Base-by-base conservation (phyloP, 35 echinoderm and acorn worm genomes). In the Hemicentrotus pulcherrimus region DNA sequence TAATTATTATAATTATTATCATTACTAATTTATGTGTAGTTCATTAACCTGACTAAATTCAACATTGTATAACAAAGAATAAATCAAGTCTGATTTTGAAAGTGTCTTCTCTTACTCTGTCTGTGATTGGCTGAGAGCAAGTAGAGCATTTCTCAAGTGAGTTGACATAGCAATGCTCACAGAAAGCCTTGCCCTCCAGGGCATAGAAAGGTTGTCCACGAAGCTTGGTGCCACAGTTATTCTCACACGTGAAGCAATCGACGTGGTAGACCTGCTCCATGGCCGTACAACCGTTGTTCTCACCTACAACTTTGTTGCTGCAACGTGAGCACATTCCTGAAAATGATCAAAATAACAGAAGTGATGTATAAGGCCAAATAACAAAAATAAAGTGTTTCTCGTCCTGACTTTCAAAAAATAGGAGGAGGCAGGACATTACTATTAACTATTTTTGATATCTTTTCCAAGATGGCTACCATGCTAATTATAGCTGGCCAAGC, bases 261-360 rank as follows among this genome's bases (percentile, higher is more conserved):
- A 99, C 96, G 85, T 99, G 98, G 92, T 98, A 98, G 14, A 99
- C 97, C 86, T 97, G 96, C 28, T 99, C 98, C 98, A 99, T 99
- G 32, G 98, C 97, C 16, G 98, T 98, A 86, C 98, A 99, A 19
- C 98, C 98, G 46, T 95, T 96, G 88, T 99, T 96, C 86, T 99
- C 98, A 11, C 98, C 98, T 0, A 97, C 96, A 1, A 98, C 98
- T 61, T 99, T 99, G 33, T 95, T 94, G 7, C 96, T 94, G 70
- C 98, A 99, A 86, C 95, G 86, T 46, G 96, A 92, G 94, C 98
- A 99, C 52, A 98, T 97, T 31, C 98, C 98, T 99, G 96, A 14
- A 19, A 31, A 24, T 35, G 32, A 31, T 24, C 24, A 90, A 15
- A 28, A 24, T 15, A 90, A 90, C 15, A 2, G 13, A 85, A 30